Percentiles rank a stretch among this genome's conserved stretches.
phyloP scores from a whole-genome alignment of 2,888 invertebrate genomes.

The Thelaira solivaga region DNA sequence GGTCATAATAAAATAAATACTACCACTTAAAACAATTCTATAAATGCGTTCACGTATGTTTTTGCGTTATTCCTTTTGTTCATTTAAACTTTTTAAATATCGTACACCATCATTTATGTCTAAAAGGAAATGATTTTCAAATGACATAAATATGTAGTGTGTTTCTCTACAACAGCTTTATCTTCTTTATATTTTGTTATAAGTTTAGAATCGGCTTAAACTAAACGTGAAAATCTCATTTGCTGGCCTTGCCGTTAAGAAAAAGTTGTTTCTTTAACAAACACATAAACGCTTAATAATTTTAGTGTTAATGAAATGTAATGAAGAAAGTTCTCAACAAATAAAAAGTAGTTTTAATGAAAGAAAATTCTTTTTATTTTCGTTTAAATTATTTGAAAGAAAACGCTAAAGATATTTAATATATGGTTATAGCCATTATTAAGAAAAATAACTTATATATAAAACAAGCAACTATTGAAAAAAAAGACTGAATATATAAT shows the following conservation, averaged over 20 bases:
- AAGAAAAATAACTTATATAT: too few species aligned
- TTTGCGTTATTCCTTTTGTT: not conserved
- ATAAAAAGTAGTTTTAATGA: slow-evolving; percentile 17
- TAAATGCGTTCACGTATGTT: slow-evolving; percentile 51
- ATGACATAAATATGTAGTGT: slow-evolving; percentile 71
- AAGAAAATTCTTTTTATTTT: slow-evolving; percentile 39
- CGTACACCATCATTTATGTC: slow-evolving; percentile 36
- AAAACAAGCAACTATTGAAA: too few species aligned
- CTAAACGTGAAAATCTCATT: slow-evolving; percentile 10
- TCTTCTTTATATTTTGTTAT: slow-evolving; percentile 5
- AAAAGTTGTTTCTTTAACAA: slow-evolving; percentile 46
- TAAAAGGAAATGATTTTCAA: slow-evolving; percentile 56
- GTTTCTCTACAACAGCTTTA: not conserved
- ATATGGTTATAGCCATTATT: too few species aligned
- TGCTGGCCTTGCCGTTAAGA: slow-evolving; percentile 30
- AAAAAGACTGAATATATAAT: too few species aligned
- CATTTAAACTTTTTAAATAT: slow-evolving; percentile 30
- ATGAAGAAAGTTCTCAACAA: slow-evolving; percentile 45
- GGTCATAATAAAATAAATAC: slow-evolving; percentile 62
- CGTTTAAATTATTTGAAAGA: not conserved
- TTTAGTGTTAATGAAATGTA: slow-evolving; percentile 50
- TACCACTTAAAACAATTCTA: slow-evolving; percentile 50
- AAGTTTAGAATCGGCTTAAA: slow-evolving; percentile 44
- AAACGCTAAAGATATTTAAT: too few species aligned
- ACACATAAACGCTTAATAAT: slow-evolving; percentile 15